Conservation (phyloP, 2,888 invertebrate genomes). For the Conops quadrifasciatus region DNA sequence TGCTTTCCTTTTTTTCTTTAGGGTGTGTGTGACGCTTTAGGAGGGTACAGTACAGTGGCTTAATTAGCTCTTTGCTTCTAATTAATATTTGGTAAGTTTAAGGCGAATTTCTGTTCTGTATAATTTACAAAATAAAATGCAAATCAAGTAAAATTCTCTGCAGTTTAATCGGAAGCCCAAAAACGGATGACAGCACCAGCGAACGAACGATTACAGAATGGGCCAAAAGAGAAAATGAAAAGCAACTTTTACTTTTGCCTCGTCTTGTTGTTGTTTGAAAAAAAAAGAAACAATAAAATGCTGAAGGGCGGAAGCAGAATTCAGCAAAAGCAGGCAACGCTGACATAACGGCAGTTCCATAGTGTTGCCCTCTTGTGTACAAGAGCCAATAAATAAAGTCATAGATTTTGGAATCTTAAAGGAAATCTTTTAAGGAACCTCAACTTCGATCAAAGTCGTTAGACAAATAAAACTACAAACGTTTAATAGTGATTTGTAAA, state of each 20-base stretch:
- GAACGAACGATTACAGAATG: conserved; percentile 16
- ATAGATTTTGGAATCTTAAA: too few species aligned
- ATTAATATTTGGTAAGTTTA: too few species aligned
- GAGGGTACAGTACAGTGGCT: too few species aligned
- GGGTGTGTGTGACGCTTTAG: too few species aligned
- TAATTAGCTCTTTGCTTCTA: too few species aligned
- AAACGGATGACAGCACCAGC: not conserved
- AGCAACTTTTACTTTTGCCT: conserved; percentile 27
- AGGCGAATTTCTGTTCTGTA: not conserved
- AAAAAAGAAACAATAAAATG: not conserved
- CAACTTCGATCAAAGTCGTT: too few species aligned
- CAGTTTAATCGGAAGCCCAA: not conserved
- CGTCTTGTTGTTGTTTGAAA: conserved; percentile 1
- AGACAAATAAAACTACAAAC: too few species aligned
- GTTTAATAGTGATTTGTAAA: too few species aligned
- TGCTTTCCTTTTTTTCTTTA: not conserved
- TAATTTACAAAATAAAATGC: conserved; percentile 1
- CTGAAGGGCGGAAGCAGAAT: not conserved
- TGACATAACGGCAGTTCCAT: not conserved
- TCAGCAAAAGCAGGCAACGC: not conserved
- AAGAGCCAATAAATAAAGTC: too few species aligned
- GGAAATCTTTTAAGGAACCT: too few species aligned
- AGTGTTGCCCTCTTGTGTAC: not conserved
- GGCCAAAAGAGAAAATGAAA: conserved; percentile 4
- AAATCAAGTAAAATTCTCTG: not conserved